Base-by-base conservation (phyloP, 2,113 vertebrate species). In the Ammodytes dubius region DNA sequence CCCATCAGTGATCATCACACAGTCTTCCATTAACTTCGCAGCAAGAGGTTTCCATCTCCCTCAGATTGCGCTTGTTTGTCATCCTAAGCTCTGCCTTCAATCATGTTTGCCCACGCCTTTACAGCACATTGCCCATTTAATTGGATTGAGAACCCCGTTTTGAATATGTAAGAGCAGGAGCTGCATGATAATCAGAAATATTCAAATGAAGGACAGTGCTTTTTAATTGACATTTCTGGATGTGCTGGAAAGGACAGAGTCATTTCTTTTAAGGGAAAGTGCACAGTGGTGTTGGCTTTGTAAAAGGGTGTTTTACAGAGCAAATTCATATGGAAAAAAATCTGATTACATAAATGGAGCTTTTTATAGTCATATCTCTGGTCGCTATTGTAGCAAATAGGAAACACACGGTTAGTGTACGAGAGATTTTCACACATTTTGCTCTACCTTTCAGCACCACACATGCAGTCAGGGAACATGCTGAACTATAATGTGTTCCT, bases 31-130 rank as follows among this genome's bases (percentile, higher is more conserved):
- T 95, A 94, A 93, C 90, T 93, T 93, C 91, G 67, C 91, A 93
- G 91, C 87, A 85, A 91, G 91, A 70, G 77, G 81, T 61, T 88
- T 89, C 90, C 86, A 91, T 89, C 87, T 91, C 80, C 74, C 84
- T 87, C 84, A 88, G 90, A 94, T 93, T 94, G 91, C 88, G 88
- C 93, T 91, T 94, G 92, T 94, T 94, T 94, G 93, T 94, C 92
- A 89, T 93, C 87, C 87, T 93, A 90, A 92, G 91, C 92, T 92
- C 90, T 89, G 93, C 87, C 90, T 95, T 93, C 91, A 85, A 90
- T 93, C 91, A 88, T 93, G 91, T 95, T 95, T 95, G 93, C 94
- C 88, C 83, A 90, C 85, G 91, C 88, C 92, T 91, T 93, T 94
- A 90, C 90, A 94, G 88, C 89, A 88, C 91, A 90, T 90, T 93